A percentile compares a stretch with the other conserved stretches of the same genome.
These are phyloP conservation scores for Rallus crepitans DNA, from an alignment of 2,797 vertebrate genomes.

Conservation along the genomic window DNA sequence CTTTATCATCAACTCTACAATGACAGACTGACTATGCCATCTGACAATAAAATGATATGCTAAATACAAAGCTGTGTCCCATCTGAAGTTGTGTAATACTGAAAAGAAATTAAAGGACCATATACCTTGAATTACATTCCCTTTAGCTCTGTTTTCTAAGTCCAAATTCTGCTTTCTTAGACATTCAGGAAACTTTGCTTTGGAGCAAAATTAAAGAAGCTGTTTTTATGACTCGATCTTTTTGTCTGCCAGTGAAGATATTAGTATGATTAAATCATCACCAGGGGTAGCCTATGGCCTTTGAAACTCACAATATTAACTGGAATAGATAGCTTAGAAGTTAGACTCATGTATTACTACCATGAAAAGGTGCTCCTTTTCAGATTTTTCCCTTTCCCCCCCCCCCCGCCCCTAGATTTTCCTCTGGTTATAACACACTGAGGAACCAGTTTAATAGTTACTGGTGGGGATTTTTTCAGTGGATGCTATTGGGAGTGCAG, in stretches of 20 bases:
- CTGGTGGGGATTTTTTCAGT: not conserved
- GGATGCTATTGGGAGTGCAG: not conserved
- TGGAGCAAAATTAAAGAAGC: not conserved
- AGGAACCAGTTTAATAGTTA: not conserved
- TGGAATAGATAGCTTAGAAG: not conserved
- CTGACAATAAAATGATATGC: rapidly evolving
- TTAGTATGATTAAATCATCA: not conserved
- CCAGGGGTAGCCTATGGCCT: not conserved
- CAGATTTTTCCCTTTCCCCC: not conserved
- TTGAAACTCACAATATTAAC: not conserved
- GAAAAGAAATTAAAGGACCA: not conserved
- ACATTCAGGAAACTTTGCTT: not conserved
- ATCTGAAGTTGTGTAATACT: not conserved
- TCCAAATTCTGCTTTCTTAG: not conserved
- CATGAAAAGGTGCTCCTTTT: not conserved
- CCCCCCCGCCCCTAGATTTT: rapidly evolving
- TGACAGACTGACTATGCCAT: not conserved
- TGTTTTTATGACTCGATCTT: not conserved
- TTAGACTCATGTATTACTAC: not conserved
- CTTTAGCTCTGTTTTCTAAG: not conserved
- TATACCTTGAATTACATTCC: not conserved
- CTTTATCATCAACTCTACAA: not conserved
- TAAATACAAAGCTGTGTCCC: not conserved
- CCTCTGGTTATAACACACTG: not conserved
- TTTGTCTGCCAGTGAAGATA: not conserved